Base-by-base conservation (phyloP, 1,140 invertebrate species). In the Ptiloglossa arizonensis region DNA sequence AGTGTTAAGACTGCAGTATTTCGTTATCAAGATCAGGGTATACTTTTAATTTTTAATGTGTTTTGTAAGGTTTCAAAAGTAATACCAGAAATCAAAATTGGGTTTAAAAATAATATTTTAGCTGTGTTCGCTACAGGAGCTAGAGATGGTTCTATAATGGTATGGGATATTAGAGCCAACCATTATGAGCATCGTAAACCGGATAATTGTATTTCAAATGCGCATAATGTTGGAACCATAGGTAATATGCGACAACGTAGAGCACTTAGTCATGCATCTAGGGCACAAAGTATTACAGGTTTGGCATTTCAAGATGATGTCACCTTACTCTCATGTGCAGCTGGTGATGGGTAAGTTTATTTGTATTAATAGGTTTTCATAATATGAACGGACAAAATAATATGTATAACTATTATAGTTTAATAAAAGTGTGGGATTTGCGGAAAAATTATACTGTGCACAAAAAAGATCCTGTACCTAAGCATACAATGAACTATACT, bases 361-460 rank as follows among this genome's bases (percentile, higher is more conserved):
- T 52, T n/a, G 1, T 13, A 79, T 41, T 54, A 22, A 17, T 54
- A 13, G 11, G 9, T 0, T 52, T 68, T 35, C 62, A 17, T 38
- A 22, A 27, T 5, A 24, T 19, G 3, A 4, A 50, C 0, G 6
- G 79, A 19, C 11, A 29, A 44, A 41, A 15, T 48, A 70, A 56
- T n/a, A 27, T 9, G 6, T 54, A 9, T 35, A 46, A 44, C 54
- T 59, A 13, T 79, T 86, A 57, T 8, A 94, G 94, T 1, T 92
- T 95, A 52, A 96, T 98, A 11, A 97, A 98, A 91, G 94, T 97
- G 2, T 98, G 97, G 97, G 97, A 98, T 92, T 86, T 97, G 17
- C 90, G 97, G 38, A 96, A 97, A 87, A 96, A 95, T 84, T 97
- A 97, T 86, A 94, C 93, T 3, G 93, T 93, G 13, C 94, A 95